Percentiles rank a stretch among this genome's conserved stretches.
Evolutionary conservation across 2,888 invertebrate species (phyloP).

Genomic region (Steromphala cineraria): DNA sequence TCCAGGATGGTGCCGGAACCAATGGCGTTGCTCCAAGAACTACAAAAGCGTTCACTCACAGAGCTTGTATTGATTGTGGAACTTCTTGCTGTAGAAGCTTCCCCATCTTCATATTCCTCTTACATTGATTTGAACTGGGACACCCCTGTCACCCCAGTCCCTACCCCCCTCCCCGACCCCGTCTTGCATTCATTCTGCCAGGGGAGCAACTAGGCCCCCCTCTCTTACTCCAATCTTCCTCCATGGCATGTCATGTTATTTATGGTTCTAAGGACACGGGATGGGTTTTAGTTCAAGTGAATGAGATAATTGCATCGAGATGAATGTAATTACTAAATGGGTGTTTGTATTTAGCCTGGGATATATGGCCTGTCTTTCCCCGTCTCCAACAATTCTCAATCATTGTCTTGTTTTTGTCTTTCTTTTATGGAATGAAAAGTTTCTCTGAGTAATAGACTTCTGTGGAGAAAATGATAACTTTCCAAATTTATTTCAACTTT

Average conservation of each 20-base stretch:
- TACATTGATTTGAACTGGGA: background rate
- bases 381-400: background rate
- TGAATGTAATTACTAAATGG: conserved; percentile 15
- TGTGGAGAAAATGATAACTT: too few relatives aligned
- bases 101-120: too few relatives aligned
- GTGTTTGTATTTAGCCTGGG: conserved; percentile 1
- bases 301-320: conserved; percentile 11
- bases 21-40: too few relatives aligned
- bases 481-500: too few relatives aligned
- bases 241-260: conserved; percentile 4
- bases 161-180: background rate
- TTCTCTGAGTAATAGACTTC: too few relatives aligned
- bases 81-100: too few relatives aligned
- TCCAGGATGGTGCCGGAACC: too few relatives aligned
- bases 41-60: too few relatives aligned
- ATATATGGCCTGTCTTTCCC: background rate
- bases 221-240: background rate
- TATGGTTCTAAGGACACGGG: conserved; percentile 3
- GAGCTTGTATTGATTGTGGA: too few relatives aligned
- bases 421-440: too few relatives aligned
- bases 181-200: too few relatives aligned
- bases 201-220: background rate
- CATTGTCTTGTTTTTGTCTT: background rate
- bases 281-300: conserved; percentile 21
- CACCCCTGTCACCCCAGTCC: background rate